phyloP scores from a whole-genome alignment of 1,140 invertebrate species.

The Druon quercuslanigerum region DNA sequence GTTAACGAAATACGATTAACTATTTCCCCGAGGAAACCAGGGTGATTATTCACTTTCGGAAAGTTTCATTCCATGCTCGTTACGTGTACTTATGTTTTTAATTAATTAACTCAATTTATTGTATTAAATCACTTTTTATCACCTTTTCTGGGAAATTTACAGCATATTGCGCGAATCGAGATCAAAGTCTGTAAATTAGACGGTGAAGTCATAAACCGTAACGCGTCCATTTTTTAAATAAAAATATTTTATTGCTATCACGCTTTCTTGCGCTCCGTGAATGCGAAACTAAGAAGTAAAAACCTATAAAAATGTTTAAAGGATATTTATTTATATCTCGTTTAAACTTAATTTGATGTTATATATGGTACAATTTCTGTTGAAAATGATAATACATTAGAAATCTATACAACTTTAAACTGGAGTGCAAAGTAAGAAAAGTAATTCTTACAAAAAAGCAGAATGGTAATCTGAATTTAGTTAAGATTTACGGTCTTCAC shows the following conservation, averaged over 20 bases:
- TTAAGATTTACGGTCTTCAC: no score
- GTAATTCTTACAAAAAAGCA: no score
- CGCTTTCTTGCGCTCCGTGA: constrained; percentile 42
- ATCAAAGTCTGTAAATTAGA: constrained; percentile 44
- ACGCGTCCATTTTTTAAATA: constrained; percentile 20
- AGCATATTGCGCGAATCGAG: background rate
- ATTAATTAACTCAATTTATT: constrained; percentile 20
- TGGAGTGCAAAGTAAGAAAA: no score
- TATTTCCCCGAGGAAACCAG: constrained; percentile 14
- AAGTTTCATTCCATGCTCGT: constrained; percentile 18
- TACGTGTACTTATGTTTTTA: constrained; percentile 12
- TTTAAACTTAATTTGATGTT: background rate
- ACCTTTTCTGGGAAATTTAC: constrained; percentile 9
- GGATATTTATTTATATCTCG: constrained; percentile 16
- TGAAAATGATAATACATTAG: no score
- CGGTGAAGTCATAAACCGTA: constrained; percentile 39
- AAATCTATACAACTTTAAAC: no score
- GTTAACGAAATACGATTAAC: constrained; percentile 20
- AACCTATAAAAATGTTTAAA: background rate
- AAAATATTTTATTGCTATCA: constrained; percentile 30
- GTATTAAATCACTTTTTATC: constrained; percentile 22
- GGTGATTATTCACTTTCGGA: constrained; percentile 23
- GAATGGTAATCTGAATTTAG: no score
- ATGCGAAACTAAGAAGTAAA: constrained; percentile 33
- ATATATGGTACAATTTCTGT: no score